phyloP scores from a whole-genome alignment of 2,797 vertebrate species.

The Peromyscus aztecus region DNA sequence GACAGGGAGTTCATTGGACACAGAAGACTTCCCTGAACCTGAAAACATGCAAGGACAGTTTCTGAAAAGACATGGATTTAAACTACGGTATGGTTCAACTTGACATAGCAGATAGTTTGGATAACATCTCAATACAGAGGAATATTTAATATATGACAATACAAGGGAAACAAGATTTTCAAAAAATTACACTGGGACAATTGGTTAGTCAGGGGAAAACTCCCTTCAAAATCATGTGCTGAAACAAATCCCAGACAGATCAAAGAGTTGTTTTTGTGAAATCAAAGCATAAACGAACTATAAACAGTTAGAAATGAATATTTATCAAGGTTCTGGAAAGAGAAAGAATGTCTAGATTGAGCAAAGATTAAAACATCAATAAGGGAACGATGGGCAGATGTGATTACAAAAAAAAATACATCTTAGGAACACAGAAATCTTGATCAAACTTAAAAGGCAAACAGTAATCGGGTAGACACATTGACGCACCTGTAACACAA shows the following conservation, averaged over 20 bases:
- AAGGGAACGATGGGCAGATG: slow-evolving; percentile 64
- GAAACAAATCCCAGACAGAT: slow-evolving; percentile 50
- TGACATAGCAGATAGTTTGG: background rate
- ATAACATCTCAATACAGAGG: background rate
- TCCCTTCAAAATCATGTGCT: background rate
- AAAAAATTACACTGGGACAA: background rate
- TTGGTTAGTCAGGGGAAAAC: background rate
- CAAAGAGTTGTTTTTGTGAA: slow-evolving; percentile 62
- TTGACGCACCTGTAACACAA: background rate
- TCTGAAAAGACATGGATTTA: slow-evolving; percentile 36
- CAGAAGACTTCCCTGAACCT: background rate
- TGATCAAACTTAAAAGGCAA: slow-evolving; percentile 75
- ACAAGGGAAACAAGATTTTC: background rate
- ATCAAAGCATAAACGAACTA: slow-evolving; percentile 56
- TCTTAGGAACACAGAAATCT: slow-evolving; percentile 66
- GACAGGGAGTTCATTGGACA: background rate
- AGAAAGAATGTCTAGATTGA: slow-evolving; percentile 38
- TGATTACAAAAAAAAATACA: slow-evolving; percentile 65
- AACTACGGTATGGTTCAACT: background rate
- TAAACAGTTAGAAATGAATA: slow-evolving; percentile 64
- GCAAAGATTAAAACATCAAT: slow-evolving; percentile 62
- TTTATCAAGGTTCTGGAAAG: slow-evolving; percentile 51
- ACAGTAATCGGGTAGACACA: background rate
- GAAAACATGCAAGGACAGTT: background rate
- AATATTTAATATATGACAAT: slow-evolving; percentile 21